Evolutionary conservation across 2,888 invertebrate species (phyloP), one percentile per base, ranked within the genome.

Genomic region (Choreutis nemorana): DNA sequence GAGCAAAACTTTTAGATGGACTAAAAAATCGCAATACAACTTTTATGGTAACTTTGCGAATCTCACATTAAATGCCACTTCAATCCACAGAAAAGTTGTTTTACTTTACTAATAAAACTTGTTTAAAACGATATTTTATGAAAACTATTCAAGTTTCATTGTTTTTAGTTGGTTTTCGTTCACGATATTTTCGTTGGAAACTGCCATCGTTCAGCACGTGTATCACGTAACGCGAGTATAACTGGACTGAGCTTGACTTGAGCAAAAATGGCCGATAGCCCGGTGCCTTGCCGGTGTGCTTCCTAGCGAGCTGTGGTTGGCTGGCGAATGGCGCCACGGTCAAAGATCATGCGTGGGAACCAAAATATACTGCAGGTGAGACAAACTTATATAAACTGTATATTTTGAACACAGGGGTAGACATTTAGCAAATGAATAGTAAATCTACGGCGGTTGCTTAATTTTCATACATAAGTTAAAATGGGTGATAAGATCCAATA

Each of bases 211-310:
- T 34, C 39, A 31, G 48, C 39, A 57, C 71, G 55, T 48, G 28
- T 44, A 18, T n/a, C 34, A 4, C 47, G 23, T 42, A 12, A 32
- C 45, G 40, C 50, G 50, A 40, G 42, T 55, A 39, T 59, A 66
- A 63, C 67, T 60, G 62, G 66, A 73, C 72, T 72, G 63, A 51
- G 40, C 42, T 44, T 55, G 58, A 63, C 60, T 64, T 68, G 68
- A 63, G 66, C 61, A 45, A 36, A 44, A 41, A n/a, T 23, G 23
- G 7, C 9, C 23, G n/a, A 26, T 15, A 4, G 14, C 5, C n/a
- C 7, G n/a, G 25, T 14, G 8, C 13, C 8, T 1, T n/a, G n/a
- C n/a, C n/a, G n/a, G n/a, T n/a, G n/a, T n/a, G n/a, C n/a, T n/a
- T n/a, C n/a, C n/a, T 33, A 35, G 45, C 28, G 38, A 33, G 42